Evolutionary conservation across 2,113 vertebrate genomes (phyloP), one percentile per base, ranked within the genome.

Genomic region (Pteruthius melanotis): DNA sequence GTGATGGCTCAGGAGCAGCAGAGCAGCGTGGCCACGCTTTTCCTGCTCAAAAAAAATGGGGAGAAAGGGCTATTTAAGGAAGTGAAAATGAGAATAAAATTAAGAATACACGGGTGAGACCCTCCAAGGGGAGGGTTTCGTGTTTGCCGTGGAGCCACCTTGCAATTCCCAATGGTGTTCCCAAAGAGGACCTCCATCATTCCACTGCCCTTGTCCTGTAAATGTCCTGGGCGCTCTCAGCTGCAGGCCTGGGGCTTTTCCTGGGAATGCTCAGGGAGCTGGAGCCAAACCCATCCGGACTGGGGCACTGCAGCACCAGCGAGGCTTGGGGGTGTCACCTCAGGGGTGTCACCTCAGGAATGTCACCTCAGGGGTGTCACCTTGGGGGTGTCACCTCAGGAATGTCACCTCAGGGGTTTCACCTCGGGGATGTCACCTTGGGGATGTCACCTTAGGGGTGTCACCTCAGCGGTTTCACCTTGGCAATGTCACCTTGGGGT

Each of bases 151-250:
- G 2, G 33, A 40, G 9, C 35, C 8, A 17, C 1, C 9, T 19
- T 45, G 26, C 2, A 33, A 0, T 47, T 88, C 45, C 33, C 2
- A 1, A 1, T 4, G 13, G 53, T 1, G 26, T 27, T 57, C 40
- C 47, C 11, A 6, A 57, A 79, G 91, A 59, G 91, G 76, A 91
- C 54, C 47, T 22, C 9, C 21, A 31, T 54, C 1, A 0, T 13
- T 18, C 21, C 1, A 2, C n/a, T 52, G 31, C 40, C 5, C 0
- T 19, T 0, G 2, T 39, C 33, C 7, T 47, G 33, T 14, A 11
- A 24, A 14, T 23, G 16, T 28, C 27, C 23, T 15, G 33, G 37
- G 20, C 23, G 17, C 37, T 31, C 50, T 37, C 1, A 4, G 39
- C n/a, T 37, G 21, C n/a, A 13, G 30, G 28, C 37, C 2, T 0